Base-by-base conservation (phyloP, 1,140 invertebrate genomes). In the Odontomachus brunneus region DNA sequence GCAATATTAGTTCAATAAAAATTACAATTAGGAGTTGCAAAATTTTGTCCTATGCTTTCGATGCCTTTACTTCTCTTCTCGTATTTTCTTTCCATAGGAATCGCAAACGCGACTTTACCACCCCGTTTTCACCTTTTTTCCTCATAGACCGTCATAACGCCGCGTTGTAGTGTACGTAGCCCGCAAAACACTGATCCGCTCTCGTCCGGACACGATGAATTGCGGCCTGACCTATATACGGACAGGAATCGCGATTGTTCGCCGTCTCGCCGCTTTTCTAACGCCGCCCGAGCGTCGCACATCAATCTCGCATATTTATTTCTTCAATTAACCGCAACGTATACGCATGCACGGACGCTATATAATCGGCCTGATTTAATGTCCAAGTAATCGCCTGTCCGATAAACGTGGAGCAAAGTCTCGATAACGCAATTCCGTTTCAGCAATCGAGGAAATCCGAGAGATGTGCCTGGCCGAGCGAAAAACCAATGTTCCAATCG, bases 161-260 rank as follows among this genome's bases (percentile, higher is more conserved):
- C 49, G 29, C 38, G 49, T 24, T 48, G 14, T 59, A 60, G 49
- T 73, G 17, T 65, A 73, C 38, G 12, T 29, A 12, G 22, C 71
- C 55, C 55, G 57, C 71, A 63, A 67, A 82, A 38, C 38, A 48
- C 51, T n/a, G 72, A 72, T 63, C 38, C 72, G 38, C 57, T 75
- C 74, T 76, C 60, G 29, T 76, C 48, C 49, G 29, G 53, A 65
- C 24, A 51, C 76, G 75, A 82, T 72, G 76, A 73, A 87, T 84
- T 76, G 74, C 85, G 57, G 73, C 12, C 26, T 80, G 86, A 87
- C 73, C 85, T 78, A 87, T 87, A 83, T 87, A 83, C 59, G 48
- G 65, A 85, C 80, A 82, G 71, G 80, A 73, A 85, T 85, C 81
- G 53, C 62, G 60, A 71, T 71, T 84, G 83, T 80, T 81, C 76